Evolutionary conservation across 1,140 invertebrate genomes (phyloP), one percentile per base, ranked within the genome.

Genomic region (Samia ricini): DNA sequence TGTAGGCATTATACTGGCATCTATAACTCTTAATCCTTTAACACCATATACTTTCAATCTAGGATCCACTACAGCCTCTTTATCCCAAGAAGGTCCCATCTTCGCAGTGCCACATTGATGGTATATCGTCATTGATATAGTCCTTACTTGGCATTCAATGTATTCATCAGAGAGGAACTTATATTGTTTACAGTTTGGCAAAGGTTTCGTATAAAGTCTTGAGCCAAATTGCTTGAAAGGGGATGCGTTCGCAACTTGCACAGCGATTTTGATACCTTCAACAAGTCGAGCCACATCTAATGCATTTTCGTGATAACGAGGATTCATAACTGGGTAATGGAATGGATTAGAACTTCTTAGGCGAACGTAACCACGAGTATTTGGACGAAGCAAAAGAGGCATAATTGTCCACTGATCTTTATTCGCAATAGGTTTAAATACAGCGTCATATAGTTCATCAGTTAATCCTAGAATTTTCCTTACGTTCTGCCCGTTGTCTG

Each of bases 1-100:
- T 0, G 94, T 95, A 0, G 97, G 97, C 96, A 98, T 97, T 61
- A 98, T 95, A 59, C 95, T 97, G 5, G 96, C 96, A 80, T 98
- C 97, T 49, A 97, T 95, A 12, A 98, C 96, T 48, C 97, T 91
- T 4, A 98, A 87, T 18, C 95, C 95, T 24, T 93, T 79, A 0
- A 97, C 84, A 0, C 96, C 96, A 69, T 97, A 94, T 0, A 97
- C 95, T 19, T 92, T 91, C 6, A 98, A 84, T 56, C 94, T 91
- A 0, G 95, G 93, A 90, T 98, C 96, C 0, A 98, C 96, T 0
- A 98, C 96, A 0, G 96, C 95, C 4, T 93, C 92, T 0, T 91
- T 88, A 81, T 98, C 96, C 72, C 91, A 92, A 1, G 89, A 71
- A 0, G 95, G 94, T 8, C 97, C 97, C 97, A 98, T 98, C 84